Evolutionary conservation across 1,140 invertebrate species (phyloP).

Genomic region (Frieseomelitta varia): DNA sequence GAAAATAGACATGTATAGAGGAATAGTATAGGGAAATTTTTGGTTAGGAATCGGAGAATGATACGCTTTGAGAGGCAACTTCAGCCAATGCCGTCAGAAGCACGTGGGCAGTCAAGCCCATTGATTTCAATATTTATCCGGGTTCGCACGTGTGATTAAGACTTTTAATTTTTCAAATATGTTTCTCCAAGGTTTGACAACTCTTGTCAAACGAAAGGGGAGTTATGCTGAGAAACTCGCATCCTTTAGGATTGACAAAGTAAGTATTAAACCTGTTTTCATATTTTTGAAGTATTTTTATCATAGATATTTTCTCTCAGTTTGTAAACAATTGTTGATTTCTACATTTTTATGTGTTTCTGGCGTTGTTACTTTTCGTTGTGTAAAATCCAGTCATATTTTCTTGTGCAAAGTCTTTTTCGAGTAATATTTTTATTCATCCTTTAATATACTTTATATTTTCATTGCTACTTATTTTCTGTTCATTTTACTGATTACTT

Average conservation of each 20-base stretch:
- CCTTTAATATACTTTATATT: background rate
- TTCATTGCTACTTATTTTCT: background rate
- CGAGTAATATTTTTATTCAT: background rate
- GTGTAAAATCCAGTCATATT: background rate
- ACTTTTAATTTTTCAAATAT: constrained; percentile 31
- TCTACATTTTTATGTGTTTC: background rate
- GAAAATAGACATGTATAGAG: no score
- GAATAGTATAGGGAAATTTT: background rate
- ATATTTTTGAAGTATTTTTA: background rate
- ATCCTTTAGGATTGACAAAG: constrained; percentile 1
- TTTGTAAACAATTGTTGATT: background rate
- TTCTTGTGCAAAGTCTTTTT: background rate
- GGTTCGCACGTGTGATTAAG: background rate
- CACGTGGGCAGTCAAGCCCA: constrained; percentile 10
- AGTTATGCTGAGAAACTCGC: constrained; percentile 43
- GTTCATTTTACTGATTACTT: background rate
- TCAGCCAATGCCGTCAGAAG: background rate
- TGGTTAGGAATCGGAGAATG: no score
- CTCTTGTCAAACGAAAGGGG: constrained; percentile 47
- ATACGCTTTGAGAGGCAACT: background rate
- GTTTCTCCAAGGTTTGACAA: constrained; percentile 49
- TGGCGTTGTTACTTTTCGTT: background rate
- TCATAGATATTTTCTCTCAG: background rate
- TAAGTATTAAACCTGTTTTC: constrained; percentile 25
- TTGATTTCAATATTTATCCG: constrained; percentile 4